Evolutionary conservation across 2,888 invertebrate genomes (phyloP).

Genomic region (Rugalucina vietnamica): DNA sequence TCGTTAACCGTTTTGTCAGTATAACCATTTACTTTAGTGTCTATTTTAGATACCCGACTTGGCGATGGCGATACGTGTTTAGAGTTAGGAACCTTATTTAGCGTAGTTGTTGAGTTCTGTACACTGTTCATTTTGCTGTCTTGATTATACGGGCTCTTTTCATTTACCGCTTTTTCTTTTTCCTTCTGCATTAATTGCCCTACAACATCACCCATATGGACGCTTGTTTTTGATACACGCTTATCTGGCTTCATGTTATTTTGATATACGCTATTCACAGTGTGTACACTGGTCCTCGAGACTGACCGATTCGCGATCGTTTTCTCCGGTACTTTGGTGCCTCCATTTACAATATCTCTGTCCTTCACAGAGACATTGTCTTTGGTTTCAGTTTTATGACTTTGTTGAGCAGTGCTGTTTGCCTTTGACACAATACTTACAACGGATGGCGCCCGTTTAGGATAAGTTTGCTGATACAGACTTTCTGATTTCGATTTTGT

Average conservation of each 20-base stretch:
- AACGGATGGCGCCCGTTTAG: background rate
- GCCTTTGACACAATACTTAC: background rate
- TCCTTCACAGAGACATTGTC: background rate
- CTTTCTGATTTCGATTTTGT: background rate
- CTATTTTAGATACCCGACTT: background rate
- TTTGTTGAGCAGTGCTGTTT: background rate
- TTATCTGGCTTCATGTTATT: background rate
- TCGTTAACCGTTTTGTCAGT: too few relatives aligned
- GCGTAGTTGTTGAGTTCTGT: background rate
- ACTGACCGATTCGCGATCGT: background rate
- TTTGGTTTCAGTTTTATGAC: background rate
- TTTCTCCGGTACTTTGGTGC: background rate
- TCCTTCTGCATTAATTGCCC: background rate
- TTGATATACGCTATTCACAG: background rate
- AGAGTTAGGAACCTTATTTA: background rate
- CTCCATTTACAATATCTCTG: background rate
- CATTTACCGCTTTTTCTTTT: background rate
- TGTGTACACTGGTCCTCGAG: background rate
- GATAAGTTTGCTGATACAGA: background rate
- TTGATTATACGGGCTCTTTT: background rate
- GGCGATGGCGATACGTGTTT: background rate
- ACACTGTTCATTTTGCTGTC: background rate
- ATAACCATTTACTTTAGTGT: background rate
- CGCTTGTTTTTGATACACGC: background rate
- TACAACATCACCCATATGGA: background rate